Evolutionary conservation across 2,888 invertebrate genomes (phyloP).

Genomic region (Ceramica pisi): DNA sequence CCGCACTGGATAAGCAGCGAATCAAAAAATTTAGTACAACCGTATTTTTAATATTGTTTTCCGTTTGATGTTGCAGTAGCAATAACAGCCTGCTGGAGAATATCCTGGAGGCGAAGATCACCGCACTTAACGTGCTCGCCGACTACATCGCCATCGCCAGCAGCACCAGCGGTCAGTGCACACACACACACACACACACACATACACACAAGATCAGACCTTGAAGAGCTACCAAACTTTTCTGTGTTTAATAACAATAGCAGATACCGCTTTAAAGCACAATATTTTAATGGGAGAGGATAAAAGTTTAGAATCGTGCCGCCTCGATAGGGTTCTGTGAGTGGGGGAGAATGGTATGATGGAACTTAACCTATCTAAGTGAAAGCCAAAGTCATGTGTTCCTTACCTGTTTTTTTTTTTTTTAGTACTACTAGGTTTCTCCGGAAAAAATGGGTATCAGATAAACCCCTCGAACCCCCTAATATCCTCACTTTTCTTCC

Average conservation of each 20-base stretch:
- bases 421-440: too few species aligned
- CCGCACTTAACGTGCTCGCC: conserved; percentile 1
- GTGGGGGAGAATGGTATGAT: too few species aligned
- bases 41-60: conserved; percentile 36
- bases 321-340: too few species aligned
- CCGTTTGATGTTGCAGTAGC: conserved; percentile 24
- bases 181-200: neutral
- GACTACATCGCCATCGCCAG: conserved; percentile 10
- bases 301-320: too few species aligned
- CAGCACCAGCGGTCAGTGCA: conserved; percentile 3
- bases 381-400: too few species aligned
- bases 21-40: neutral
- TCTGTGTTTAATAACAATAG: neutral
- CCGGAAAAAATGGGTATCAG: too few species aligned
- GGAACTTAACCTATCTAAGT: too few species aligned
- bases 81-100: neutral
- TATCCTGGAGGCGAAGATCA: conserved; percentile 4
- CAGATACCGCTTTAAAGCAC: neutral
- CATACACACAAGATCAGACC: neutral
- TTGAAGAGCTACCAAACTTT: neutral
- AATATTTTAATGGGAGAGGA: neutral
- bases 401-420: too few species aligned
- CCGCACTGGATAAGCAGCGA: neutral
- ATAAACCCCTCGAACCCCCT: too few species aligned
- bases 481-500: too few species aligned